phyloP scores from a whole-genome alignment of 1,140 invertebrate genomes.

The Teleogryllus occipitalis region DNA sequence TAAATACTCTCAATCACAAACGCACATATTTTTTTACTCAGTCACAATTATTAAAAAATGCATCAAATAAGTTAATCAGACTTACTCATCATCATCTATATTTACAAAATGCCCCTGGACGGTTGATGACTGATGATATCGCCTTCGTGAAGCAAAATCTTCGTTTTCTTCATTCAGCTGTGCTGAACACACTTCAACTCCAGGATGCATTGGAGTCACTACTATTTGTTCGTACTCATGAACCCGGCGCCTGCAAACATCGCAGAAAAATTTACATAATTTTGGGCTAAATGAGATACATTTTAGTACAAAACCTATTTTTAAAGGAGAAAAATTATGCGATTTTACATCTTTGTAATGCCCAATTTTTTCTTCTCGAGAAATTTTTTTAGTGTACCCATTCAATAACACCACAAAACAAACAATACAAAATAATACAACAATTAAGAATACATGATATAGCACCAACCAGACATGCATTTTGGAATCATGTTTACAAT shows the following conservation, averaged over 20 bases:
- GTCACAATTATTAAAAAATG: not conserved
- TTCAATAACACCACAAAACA: too few species aligned
- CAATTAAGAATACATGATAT: too few species aligned
- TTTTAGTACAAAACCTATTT: too few species aligned
- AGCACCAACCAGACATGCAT: too few species aligned
- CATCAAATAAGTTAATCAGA: not conserved
- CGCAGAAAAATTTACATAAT: not conserved
- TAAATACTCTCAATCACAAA: not conserved
- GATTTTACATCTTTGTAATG: too few species aligned
- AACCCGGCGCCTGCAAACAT: conserved; percentile 53
- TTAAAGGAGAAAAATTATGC: too few species aligned
- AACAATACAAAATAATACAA: too few species aligned
- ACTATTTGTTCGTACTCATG: conserved; percentile 83
- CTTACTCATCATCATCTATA: conserved; percentile 40
- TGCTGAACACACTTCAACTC: conserved; percentile 68
- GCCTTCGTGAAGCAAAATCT: conserved; percentile 81
- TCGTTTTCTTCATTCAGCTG: conserved; percentile 91
- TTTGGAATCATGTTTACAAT: too few species aligned
- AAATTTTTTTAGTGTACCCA: too few species aligned
- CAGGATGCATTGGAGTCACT: conserved; percentile 75
- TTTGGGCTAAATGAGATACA: not conserved
- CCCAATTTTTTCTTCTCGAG: too few species aligned
- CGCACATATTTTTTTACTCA: not conserved
- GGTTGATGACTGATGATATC: conserved; percentile 84
- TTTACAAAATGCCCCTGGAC: conserved; percentile 67